Conservation (phyloP, 1,140 invertebrate genomes). For the Tetramorium parvispinum region DNA sequence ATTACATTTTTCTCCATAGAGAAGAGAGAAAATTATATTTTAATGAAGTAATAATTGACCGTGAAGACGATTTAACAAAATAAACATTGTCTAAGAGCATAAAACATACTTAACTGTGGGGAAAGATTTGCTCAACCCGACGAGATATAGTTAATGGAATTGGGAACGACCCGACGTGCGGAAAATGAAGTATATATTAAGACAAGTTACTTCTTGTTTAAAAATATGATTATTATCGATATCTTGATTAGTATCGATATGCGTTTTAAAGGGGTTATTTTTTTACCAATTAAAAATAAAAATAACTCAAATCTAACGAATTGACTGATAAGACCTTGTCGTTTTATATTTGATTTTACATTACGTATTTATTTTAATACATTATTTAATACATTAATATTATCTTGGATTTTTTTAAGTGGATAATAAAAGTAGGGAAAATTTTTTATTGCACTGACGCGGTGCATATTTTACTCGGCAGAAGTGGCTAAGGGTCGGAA, state of each 20-base stretch:
- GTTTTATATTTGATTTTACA: background rate
- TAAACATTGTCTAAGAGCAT: background rate
- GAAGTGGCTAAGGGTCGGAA: background rate
- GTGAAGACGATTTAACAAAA: background rate
- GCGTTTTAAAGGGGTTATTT: background rate
- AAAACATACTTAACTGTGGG: background rate
- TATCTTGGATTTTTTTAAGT: background rate
- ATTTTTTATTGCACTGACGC: background rate
- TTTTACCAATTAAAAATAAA: background rate
- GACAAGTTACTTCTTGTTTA: background rate
- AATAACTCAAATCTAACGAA: background rate
- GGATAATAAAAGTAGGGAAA: background rate
- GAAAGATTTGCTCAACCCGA: background rate
- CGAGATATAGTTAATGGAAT: background rate
- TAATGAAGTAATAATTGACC: background rate
- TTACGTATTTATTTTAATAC: background rate
- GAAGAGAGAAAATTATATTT: background rate
- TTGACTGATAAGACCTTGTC: background rate
- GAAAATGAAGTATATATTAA: constrained; percentile 1
- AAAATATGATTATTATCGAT: background rate
- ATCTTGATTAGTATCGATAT: background rate
- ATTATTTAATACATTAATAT: background rate
- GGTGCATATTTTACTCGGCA: background rate
- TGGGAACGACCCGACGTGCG: background rate
- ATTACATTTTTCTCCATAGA: background rate